A percentile compares a stretch with the other conserved stretches of the same genome.
Conservation (phyloP, 1,140 invertebrate genomes). For the Diorhabda elongata region DNA sequence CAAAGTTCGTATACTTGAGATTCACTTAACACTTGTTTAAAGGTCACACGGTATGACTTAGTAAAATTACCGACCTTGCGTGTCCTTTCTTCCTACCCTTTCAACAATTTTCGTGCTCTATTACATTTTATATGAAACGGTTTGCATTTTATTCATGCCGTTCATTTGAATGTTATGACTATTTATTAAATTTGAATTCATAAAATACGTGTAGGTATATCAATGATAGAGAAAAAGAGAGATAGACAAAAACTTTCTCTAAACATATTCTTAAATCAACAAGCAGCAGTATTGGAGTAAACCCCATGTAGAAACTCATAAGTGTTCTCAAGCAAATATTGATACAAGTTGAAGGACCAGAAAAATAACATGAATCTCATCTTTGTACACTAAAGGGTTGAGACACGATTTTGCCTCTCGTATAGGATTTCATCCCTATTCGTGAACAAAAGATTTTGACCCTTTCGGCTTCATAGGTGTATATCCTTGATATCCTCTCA, state of each 20-base stretch:
- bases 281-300: not conserved
- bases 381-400: slow-evolving; percentile 13
- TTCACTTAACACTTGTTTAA: slow-evolving; percentile 1
- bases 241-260: not conserved
- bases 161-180: no score
- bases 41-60: not conserved
- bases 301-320: not conserved
- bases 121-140: no score
- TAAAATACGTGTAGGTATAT: no score
- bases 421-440: slow-evolving; percentile 9
- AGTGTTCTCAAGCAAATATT: slow-evolving; percentile 6
- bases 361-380: slow-evolving; percentile 10
- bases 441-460: slow-evolving; percentile 12
- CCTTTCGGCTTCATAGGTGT: slow-evolving; percentile 12
- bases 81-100: not conserved
- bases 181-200: no score
- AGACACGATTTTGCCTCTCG: slow-evolving; percentile 4
- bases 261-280: not conserved
- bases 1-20: not conserved
- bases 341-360: not conserved
- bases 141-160: no score
- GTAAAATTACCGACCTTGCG: not conserved
- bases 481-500: not conserved
- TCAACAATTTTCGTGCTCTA: no score
- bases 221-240: no score